phyloP scores from a whole-genome alignment of 37 sponge, comb jelly and placozoan genomes.

The Petrosia ficiformis region DNA sequence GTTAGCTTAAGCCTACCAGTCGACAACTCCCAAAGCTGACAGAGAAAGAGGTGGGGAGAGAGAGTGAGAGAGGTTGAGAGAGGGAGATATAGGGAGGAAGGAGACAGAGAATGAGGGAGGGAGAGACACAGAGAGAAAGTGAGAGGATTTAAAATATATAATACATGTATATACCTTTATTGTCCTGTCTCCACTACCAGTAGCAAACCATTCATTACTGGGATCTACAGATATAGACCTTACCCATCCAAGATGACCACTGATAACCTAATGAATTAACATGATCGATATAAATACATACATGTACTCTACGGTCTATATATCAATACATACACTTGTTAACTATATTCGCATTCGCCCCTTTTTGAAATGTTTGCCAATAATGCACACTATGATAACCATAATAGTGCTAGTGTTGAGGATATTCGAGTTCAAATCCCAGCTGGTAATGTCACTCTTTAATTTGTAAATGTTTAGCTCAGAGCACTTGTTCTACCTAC shows the following conservation, averaged over 20 bases:
- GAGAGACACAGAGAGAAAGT: background rate
- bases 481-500: too few species aligned
- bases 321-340: too few species aligned
- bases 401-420: too few species aligned
- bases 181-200: slow-evolving; percentile 92
- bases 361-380: too few species aligned
- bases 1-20: slow-evolving; percentile 90
- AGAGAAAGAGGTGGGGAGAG: background rate
- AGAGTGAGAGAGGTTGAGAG: too few species aligned
- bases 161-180: slow-evolving; percentile 73
- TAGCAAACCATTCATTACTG: slow-evolving; percentile 97
- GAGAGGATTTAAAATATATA: background rate
- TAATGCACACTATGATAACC: too few species aligned
- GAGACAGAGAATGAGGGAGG: background rate
- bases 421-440: too few species aligned
- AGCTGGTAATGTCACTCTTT: too few species aligned
- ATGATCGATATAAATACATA: background rate
- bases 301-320: too few species aligned
- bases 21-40: slow-evolving; percentile 94
- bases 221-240: slow-evolving; percentile 93
- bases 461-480: too few species aligned
- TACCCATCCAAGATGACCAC: slow-evolving; percentile 99
- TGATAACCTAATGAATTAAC: slow-evolving; percentile 74
- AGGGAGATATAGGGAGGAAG: background rate
- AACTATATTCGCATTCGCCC: too few species aligned